phyloP scores from a whole-genome alignment of 2,888 invertebrate genomes.

The Malthinus seriepunctatus region DNA sequence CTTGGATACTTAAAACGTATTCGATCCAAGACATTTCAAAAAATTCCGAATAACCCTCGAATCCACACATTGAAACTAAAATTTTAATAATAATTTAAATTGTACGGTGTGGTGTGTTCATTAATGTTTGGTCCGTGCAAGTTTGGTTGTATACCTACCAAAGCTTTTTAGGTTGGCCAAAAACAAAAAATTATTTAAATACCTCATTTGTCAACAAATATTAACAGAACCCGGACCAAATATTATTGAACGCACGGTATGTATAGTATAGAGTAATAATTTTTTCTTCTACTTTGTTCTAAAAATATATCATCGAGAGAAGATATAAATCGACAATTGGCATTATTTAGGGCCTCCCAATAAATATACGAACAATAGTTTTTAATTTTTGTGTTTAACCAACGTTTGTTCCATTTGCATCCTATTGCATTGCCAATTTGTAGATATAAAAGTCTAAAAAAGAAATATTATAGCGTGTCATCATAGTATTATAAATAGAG shows the following conservation, averaged over 20 bases:
- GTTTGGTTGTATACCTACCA: too few relatives aligned
- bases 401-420: conserved; percentile 27
- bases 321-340: conserved; percentile 36
- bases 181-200: too few relatives aligned
- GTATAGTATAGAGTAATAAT: too few relatives aligned
- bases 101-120: too few relatives aligned
- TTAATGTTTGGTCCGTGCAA: too few relatives aligned
- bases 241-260: too few relatives aligned
- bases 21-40: conserved; percentile 46
- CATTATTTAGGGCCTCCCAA: conserved; percentile 41
- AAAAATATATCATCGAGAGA: conserved; percentile 42
- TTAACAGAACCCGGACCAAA: too few relatives aligned
- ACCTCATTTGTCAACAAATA: too few relatives aligned
- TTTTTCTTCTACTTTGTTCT: conserved; percentile 47
- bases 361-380: conserved; percentile 42
- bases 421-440: conserved; percentile 43
- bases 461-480: too few relatives aligned
- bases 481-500: too few relatives aligned
- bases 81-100: background rate
- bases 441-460: conserved; percentile 46
- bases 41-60: conserved; percentile 57
- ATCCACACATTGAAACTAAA: conserved; percentile 56
- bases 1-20: conserved; percentile 51
- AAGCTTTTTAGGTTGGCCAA: too few relatives aligned
- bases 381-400: conserved; percentile 23